Evolutionary conservation across 1,140 invertebrate genomes (phyloP), one percentile per base, ranked within the genome.

Genomic region (Nomia melanderi): DNA sequence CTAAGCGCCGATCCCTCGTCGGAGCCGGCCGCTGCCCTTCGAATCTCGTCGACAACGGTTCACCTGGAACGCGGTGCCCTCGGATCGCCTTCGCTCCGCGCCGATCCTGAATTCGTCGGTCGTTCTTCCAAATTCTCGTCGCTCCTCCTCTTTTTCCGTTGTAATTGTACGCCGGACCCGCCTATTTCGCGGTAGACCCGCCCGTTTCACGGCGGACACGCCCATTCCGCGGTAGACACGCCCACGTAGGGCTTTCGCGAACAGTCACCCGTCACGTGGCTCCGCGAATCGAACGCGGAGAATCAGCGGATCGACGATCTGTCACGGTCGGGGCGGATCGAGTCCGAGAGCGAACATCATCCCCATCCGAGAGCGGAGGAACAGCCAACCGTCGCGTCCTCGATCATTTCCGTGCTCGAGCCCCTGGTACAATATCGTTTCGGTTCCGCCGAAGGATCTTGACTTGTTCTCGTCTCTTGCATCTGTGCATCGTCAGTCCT

Each of bases 401-500:
- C 77, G 63, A 78, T 78, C 41, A n/a, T 77, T 59, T 75, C 56
- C 57, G 74, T 77, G 71, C 17, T 44, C 41, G 47, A 77, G 74
- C 71, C 70, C 44, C 71, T n/a, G n/a, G n/a, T n/a, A n/a, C n/a
- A n/a, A n/a, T n/a, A n/a, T n/a, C 53, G 44, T 79, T 62, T 67
- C 77, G 47, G 44, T 75, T 67, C 41, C 14, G 7, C 5, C n/a
- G 20, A 44, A 44, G 20, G 14, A 74, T 78, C 53, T 75, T 78
- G 54, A 78, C 39, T 77, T 60, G 66, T 65, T 53, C 60, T 65
- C 36, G 25, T 50, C 73, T 84, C 39, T 80, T 84, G 82, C 82
- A 84, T 84, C 50, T 83, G 67, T 84, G 82, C 82, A 84, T 84
- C 77, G 70, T 84, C 82, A 80, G 31, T 71, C 50, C 81, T 64